Percentiles rank a stretch among this genome's conserved stretches.
phyloP scores from a whole-genome alignment of 1,140 invertebrate species.

The Drosophila baimaii region DNA sequence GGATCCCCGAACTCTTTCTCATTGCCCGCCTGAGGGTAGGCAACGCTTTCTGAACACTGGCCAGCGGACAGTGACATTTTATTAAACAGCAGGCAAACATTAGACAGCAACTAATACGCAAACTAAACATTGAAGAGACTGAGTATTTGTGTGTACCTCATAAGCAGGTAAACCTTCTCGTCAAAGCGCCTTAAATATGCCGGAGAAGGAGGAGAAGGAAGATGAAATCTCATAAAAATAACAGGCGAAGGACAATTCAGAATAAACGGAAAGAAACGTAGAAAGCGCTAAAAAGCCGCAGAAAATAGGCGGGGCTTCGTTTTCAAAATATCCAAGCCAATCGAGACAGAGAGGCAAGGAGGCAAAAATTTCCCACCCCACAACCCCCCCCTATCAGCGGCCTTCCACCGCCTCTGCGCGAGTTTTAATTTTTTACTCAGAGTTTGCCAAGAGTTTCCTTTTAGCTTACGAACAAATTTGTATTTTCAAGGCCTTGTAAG shows the following conservation, averaged over 20 bases:
- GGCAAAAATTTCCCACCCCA: too few species aligned
- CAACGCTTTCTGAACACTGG: neutral
- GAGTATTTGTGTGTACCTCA: too few species aligned
- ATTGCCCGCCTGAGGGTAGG: neutral
- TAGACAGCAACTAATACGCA: too few species aligned
- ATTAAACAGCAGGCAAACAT: too few species aligned
- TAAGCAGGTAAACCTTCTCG: too few species aligned
- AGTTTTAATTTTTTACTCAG: conserved; percentile 29
- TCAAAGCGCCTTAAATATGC: too few species aligned
- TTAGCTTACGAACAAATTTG: too few species aligned
- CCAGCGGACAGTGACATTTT: neutral
- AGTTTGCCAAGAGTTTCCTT: conserved; percentile 30
- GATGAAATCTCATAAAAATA: conserved; percentile 21
- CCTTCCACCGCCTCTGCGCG: conserved; percentile 39
- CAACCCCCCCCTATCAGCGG: conserved; percentile 1
- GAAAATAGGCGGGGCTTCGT: conserved; percentile 68
- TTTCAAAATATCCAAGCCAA: conserved; percentile 58
- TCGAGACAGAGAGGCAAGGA: conserved; percentile 38
- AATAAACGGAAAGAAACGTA: conserved; percentile 19
- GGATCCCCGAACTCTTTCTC: too few species aligned
- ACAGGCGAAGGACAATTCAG: conserved; percentile 26
- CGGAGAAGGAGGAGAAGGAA: too few species aligned
- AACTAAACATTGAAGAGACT: too few species aligned
- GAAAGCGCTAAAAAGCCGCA: conserved; percentile 56
- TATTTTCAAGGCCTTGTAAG: conserved; percentile 22